Conservation (phyloP, 1,140 invertebrate species). For the Ridgeia piscesae region DNA sequence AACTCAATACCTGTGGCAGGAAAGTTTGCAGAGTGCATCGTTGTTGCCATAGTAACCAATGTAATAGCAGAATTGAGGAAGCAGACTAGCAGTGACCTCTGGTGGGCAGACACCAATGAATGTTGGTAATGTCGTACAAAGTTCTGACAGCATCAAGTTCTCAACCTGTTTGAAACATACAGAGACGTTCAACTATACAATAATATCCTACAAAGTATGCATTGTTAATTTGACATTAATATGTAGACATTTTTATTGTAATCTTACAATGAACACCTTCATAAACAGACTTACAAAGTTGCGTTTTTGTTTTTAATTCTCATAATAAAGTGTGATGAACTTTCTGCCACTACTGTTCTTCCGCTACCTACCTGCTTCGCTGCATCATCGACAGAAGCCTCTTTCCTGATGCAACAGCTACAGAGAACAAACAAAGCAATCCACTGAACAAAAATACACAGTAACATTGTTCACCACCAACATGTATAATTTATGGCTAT, state of each 20-base stretch:
- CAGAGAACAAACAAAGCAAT: not conserved
- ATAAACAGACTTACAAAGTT: too few species aligned
- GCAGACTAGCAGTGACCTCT: not conserved
- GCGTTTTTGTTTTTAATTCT: too few species aligned
- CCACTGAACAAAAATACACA: too few species aligned
- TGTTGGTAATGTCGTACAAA: not conserved
- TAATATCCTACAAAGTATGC: not conserved
- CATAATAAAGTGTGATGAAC: too few species aligned
- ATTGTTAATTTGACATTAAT: not conserved
- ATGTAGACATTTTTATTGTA: not conserved
- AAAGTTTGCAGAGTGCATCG: not conserved
- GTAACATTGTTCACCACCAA: too few species aligned
- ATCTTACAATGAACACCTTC: too few species aligned
- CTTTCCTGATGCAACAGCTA: not conserved
- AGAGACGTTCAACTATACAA: not conserved
- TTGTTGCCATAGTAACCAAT: not conserved
- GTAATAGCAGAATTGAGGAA: not conserved
- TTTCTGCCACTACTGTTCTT: not conserved
- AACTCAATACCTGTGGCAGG: not conserved
- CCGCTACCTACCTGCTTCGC: not conserved
- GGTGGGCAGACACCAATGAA: not conserved
- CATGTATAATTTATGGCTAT: too few species aligned
- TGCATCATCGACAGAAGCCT: not conserved
- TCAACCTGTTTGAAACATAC: not conserved
- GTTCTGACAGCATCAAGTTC: not conserved